phyloP scores from a whole-genome alignment of 2,888 invertebrate species.

The Drosophila borealis region DNA sequence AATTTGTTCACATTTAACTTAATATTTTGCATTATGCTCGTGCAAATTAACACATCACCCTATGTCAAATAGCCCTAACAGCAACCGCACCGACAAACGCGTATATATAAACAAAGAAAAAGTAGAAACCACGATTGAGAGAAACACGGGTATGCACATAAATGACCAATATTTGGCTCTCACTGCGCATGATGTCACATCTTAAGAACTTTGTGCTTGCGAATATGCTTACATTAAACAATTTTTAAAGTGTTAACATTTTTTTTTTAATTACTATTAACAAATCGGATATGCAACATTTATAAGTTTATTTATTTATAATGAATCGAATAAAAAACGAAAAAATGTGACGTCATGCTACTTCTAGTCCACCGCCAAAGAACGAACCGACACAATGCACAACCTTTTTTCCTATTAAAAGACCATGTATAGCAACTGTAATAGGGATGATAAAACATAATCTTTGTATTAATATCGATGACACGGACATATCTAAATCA shows the following conservation, averaged over 20 bases:
- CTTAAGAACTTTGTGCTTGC: background rate
- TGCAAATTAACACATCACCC: conserved; percentile 50
- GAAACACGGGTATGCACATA: conserved; percentile 35
- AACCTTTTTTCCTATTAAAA: conserved; percentile 30
- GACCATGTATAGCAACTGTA: conserved; percentile 2
- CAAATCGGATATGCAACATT: background rate
- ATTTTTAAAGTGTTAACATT: background rate
- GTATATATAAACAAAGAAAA: conserved; percentile 73
- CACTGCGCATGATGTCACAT: conserved; percentile 58
- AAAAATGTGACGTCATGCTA: conserved; percentile 33
- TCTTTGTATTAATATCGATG: background rate
- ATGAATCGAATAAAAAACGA: background rate
- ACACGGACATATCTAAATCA: background rate
- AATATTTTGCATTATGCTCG: conserved; percentile 50
- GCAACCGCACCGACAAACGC: conserved; percentile 55
- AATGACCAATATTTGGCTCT: conserved; percentile 22
- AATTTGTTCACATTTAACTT: conserved; percentile 45
- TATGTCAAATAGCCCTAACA: conserved; percentile 41
- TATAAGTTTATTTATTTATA: background rate
- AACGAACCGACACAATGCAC: background rate
- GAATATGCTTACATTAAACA: background rate
- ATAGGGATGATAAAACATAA: conserved; percentile 7
- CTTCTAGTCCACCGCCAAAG: conserved; percentile 3
- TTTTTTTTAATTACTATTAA: background rate
- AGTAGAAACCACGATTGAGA: conserved; percentile 44